Percentiles rank a stretch among this genome's conserved stretches.
Conservation (phyloP, 2,797 vertebrate genomes). For the Gadopsis marmoratus region DNA sequence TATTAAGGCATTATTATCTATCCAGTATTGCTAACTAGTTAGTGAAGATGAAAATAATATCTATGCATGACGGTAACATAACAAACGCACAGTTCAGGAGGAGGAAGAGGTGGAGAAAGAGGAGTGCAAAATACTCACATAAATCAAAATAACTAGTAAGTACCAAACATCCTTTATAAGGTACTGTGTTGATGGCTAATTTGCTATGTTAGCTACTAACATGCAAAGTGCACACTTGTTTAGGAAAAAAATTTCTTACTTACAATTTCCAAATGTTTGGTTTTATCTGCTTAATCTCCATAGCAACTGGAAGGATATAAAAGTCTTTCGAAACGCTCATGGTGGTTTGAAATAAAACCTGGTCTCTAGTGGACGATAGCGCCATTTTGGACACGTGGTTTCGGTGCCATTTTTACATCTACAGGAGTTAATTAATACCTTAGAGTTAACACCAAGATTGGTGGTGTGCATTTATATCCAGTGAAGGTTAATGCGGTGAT, state of each 20-base stretch:
- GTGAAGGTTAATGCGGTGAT: conserved; percentile 65
- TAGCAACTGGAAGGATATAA: conserved; percentile 80
- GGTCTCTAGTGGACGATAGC: conserved; percentile 14
- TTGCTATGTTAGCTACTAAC: conserved; percentile 73
- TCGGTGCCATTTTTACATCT: conserved; percentile 50
- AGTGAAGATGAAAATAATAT: conserved; percentile 58
- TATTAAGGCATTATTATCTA: conserved; percentile 84
- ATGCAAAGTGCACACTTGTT: conserved; percentile 79
- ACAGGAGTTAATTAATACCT: conserved; percentile 45
- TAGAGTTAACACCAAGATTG: conserved; percentile 38
- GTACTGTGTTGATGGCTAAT: conserved; percentile 62
- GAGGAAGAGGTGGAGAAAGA: conserved; percentile 68
- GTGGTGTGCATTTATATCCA: conserved; percentile 62
- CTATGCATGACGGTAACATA: conserved; percentile 52
- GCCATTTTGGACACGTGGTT: conserved; percentile 30
- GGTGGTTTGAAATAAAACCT: conserved; percentile 45
- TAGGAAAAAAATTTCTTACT: conserved; percentile 61
- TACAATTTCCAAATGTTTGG: conserved; percentile 80
- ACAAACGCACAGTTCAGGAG: conserved; percentile 63
- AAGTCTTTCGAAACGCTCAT: conserved; percentile 64
- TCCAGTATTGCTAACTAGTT: conserved; percentile 83
- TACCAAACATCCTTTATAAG: conserved; percentile 66
- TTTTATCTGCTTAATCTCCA: conserved; percentile 82
- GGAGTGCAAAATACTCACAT: conserved; percentile 80
- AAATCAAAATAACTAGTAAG: conserved; percentile 65